Evolutionary conservation across 2,888 invertebrate species (phyloP), one percentile per base, ranked within the genome.

Genomic region (Rhingia campestris): DNA sequence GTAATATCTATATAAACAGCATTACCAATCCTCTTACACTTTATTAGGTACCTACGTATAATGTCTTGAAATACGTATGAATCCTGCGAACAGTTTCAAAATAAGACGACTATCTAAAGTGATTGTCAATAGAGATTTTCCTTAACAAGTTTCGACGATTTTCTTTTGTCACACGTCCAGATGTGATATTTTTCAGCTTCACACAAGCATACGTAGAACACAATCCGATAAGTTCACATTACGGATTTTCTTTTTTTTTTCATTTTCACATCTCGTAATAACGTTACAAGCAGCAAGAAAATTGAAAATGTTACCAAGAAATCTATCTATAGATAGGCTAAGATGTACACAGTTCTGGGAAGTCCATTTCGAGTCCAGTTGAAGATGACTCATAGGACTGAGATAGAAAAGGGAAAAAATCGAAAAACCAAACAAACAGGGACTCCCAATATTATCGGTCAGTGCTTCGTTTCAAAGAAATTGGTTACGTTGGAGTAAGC

Each of bases 401-500:
- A 39, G 37, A 35, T 5, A 39, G 22, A 39, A 45, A 4, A 53
- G 2, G 22, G 2, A 22, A 1, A 22, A 9, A 39, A 43, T n/a
- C n/a, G n/a, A 30, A n/a, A 14, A 33, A 33, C 32, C 9, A 33
- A 59, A 9, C 6, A n/a, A 22, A 22, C 22, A 1, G 22, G 22
- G 10, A 37, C 12, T 14, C 51, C 66, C 66, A 66, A 66, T 61
- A 61, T 79, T 79, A 66, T 79, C 47, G 33, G 61, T 61, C 53
- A 54, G 58, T 54, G 54, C 58, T 33, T 41, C 54, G 41, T 73
- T 73, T 73, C 59, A 54, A 10, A 59, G 51, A 73, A 64, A 72
- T 79, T 66, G 54, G 66, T 73, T 54, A 79, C 59, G 53, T 56
- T 69, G 67, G 37, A 61, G 67, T 56, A 80, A 74, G 74, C 80